These are phyloP conservation scores for Deilephila elpenor DNA, from an alignment of 2,888 invertebrate genomes.

Conservation along the genomic window DNA sequence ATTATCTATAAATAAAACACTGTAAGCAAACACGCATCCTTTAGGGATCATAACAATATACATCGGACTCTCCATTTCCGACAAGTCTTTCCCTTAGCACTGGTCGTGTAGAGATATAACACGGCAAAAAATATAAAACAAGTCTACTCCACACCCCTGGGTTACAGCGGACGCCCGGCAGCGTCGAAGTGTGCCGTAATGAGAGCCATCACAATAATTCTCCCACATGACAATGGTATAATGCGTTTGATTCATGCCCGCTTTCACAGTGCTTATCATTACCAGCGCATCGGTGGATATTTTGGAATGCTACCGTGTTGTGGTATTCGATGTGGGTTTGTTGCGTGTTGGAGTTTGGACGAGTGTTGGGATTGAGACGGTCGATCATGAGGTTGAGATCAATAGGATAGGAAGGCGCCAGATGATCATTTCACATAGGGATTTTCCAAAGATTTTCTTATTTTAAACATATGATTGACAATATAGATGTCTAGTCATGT, in stretches of 20 bases:
- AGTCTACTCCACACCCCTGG: slow-evolving; percentile 47
- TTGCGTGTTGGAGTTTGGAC: neutral
- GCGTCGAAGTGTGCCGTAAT: slow-evolving; percentile 77
- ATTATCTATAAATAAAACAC: too few species aligned
- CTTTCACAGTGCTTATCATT: slow-evolving; percentile 78
- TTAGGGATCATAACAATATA: too few species aligned
- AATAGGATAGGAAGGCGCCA: too few species aligned
- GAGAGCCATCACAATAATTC: slow-evolving; percentile 84
- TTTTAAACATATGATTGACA: too few species aligned
- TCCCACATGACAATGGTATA: slow-evolving; percentile 82
- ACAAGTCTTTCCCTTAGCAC: too few species aligned
- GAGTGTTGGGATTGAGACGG: neutral
- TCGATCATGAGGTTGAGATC: neutral
- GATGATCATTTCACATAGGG: too few species aligned
- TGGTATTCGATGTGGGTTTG: neutral
- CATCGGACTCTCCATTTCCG: too few species aligned
- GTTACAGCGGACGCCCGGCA: slow-evolving; percentile 54
- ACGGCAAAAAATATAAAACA: neutral
- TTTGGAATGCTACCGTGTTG: slow-evolving; percentile 17
- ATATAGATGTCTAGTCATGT: too few species aligned
- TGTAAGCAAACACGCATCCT: too few species aligned
- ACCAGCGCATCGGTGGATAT: slow-evolving; percentile 64
- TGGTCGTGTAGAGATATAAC: too few species aligned
- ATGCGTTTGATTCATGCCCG: slow-evolving; percentile 82
- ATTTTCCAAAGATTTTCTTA: too few species aligned